Conservation (phyloP, 2,797 vertebrate genomes). For the Sebastes reedi region DNA sequence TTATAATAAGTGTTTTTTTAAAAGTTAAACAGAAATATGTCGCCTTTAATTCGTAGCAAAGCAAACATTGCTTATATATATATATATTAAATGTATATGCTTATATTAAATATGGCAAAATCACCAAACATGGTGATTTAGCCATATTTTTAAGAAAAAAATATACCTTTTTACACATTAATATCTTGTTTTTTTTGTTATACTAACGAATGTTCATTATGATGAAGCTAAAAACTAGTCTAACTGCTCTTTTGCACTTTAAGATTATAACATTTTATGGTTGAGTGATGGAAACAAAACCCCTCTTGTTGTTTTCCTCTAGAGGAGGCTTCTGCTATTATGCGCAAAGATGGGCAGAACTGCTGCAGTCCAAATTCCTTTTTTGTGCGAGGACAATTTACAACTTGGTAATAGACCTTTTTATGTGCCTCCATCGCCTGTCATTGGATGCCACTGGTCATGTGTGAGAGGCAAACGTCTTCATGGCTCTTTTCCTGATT, state of each 20-base stretch:
- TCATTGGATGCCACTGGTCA: constrained; percentile 99
- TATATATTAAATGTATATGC: too few species aligned
- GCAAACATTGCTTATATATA: neutral
- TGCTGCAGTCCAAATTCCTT: constrained; percentile 96
- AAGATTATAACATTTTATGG: constrained; percentile 19
- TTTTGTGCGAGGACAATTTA: constrained; percentile 99
- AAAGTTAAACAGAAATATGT: neutral
- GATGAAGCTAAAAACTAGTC: neutral
- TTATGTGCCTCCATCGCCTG: constrained; percentile 96
- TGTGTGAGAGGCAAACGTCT: constrained; percentile 96
- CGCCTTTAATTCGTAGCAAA: neutral
- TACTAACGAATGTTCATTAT: neutral
- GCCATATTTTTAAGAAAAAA: neutral
- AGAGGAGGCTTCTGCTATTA: constrained; percentile 85
- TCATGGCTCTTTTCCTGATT: constrained; percentile 98
- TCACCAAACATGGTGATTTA: neutral
- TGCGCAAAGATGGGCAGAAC: constrained; percentile 91
- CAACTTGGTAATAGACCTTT: constrained; percentile 98
- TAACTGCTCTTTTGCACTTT: constrained; percentile 59
- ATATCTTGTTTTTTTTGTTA: accelerated
- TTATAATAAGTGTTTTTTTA: neutral
- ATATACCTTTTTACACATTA: neutral
- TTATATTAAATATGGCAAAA: too few species aligned
- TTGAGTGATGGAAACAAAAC: neutral
- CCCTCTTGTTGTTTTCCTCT: constrained; percentile 15